Conservation (phyloP, 2,888 invertebrate species). For the Dasypolia templi region DNA sequence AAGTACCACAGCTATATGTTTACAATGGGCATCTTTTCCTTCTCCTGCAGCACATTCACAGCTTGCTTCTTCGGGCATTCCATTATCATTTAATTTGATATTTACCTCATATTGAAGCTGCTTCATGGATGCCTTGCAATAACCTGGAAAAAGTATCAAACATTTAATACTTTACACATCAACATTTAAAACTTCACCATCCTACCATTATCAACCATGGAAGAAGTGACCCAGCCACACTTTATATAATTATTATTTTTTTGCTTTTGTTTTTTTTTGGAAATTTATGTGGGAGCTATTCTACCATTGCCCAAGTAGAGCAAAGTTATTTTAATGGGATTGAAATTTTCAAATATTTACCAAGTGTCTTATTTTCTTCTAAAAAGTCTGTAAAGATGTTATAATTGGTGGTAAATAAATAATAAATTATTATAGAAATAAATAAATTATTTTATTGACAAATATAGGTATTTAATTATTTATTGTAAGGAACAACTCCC, state of each 20-base stretch:
- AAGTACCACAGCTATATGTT: too few species aligned
- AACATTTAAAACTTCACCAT: too few species aligned
- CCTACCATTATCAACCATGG: too few species aligned
- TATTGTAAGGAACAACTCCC: conserved; percentile 33
- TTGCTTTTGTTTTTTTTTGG: not conserved
- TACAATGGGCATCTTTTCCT: too few species aligned
- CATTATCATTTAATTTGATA: too few species aligned
- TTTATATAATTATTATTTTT: conserved; percentile 16
- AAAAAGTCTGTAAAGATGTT: conserved; percentile 3
- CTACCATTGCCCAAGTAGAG: conserved; percentile 19
- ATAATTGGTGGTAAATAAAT: not conserved
- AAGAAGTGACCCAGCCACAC: too few species aligned
- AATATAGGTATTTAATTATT: conserved; percentile 15
- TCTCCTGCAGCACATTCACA: too few species aligned
- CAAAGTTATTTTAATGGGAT: conserved; percentile 16
- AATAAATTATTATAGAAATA: conserved; percentile 3
- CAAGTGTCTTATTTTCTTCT: conserved; percentile 19
- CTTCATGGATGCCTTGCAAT: too few species aligned
- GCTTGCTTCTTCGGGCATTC: too few species aligned
- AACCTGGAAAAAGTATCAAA: too few species aligned
- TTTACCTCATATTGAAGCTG: too few species aligned
- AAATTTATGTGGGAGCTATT: conserved; percentile 31
- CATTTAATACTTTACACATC: too few species aligned
- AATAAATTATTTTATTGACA: conserved; percentile 10
- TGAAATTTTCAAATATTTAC: conserved; percentile 22